Base-by-base conservation (phyloP, 2,113 vertebrate species). In the Pedetes capensis region DNA sequence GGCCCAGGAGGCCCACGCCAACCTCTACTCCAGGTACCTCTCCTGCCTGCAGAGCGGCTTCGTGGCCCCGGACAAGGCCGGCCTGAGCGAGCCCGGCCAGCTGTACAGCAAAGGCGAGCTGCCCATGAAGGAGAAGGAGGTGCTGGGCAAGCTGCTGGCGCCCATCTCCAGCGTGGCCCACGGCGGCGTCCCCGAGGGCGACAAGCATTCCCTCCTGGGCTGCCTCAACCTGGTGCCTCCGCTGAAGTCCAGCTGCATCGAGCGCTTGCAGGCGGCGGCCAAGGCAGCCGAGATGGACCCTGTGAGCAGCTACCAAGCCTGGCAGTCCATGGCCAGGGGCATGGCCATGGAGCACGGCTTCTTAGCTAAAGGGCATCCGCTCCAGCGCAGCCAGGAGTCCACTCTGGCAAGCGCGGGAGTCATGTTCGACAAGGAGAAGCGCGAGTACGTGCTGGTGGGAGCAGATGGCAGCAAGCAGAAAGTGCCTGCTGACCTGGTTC, bases 231-330 rank as follows among this genome's bases (percentile, higher is more conserved):
- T 99, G 49, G 99, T 99, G 89, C 99, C 99, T 79, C 99, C 99
- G 4, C 98, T 99, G 37, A 99, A 99, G 98, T 99, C 99, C 42
- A 99, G 99, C 98, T 99, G 99, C 96, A 99, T 99, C 96, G 99
- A 99, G 97, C 99, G 99, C 96, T 97, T 99, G 95, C 99, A 99
- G 97, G 99, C 99, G 2, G 99, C 99, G 0, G 99, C 99, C 96
- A 99, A 99, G 92, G 99, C 99, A 2, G 99, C 99, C 0, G 99
- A 99, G 98, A 99, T 99, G 99, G 99, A 99, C 98, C 99, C 99
- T 1, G 99, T 99, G 95, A 99, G 99, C 98, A 99, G 99, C 97
- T 99, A 99, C 98, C 99, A 99, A 96, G 99, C 99, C 82, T 99
- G 99, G 99, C 99, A 99, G 98, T 99, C 99, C 95, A 99, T 99